phyloP scores from a whole-genome alignment of 2,797 vertebrate species.

The Propithecus perrieri region DNA sequence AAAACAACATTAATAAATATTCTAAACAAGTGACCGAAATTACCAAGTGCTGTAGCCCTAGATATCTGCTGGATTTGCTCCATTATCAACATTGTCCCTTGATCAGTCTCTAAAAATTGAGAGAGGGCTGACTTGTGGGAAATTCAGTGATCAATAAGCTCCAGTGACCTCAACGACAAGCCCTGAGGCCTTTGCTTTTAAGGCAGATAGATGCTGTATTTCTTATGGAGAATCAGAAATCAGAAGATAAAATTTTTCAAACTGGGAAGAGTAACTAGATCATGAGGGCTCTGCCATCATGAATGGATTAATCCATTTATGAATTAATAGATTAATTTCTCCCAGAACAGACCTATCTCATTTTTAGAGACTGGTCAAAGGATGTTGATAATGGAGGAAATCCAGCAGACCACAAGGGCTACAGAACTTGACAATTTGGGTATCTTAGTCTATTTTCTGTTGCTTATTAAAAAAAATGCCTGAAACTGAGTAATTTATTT shows the following conservation, averaged over 20 bases:
- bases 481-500: neutral
- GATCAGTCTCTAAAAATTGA: neutral
- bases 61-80: neutral
- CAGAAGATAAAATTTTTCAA: neutral
- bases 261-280: neutral
- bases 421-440: too few species aligned
- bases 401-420: too few species aligned
- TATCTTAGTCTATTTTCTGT: too few species aligned
- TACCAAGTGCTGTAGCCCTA: neutral
- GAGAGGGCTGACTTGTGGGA: neutral
- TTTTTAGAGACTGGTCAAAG: too few species aligned
- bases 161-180: neutral
- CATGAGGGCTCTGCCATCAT: too few species aligned
- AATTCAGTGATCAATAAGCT: neutral
- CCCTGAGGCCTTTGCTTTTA: neutral
- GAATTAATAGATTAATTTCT: too few species aligned
- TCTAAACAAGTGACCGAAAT: neutral
- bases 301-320: neutral
- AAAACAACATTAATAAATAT: conserved; percentile 13
- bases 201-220: neutral
- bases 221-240: neutral
- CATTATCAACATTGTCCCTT: neutral
- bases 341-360: neutral
- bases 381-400: too few species aligned
- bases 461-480: too few species aligned